Evolutionary conservation across 2,888 invertebrate genomes (phyloP).

Genomic region (Trissolcus brochymenae): DNA sequence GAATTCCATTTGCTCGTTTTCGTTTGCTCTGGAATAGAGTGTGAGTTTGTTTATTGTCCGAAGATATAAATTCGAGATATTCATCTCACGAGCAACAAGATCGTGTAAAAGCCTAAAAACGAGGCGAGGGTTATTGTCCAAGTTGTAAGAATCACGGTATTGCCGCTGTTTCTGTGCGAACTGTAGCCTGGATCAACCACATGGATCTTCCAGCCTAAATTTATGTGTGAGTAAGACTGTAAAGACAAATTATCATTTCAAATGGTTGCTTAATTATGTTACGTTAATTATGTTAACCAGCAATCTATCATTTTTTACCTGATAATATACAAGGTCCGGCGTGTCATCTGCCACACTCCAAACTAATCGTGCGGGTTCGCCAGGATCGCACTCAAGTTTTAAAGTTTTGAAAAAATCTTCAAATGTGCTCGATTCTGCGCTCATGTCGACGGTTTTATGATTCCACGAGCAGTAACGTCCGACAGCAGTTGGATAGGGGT

Average conservation of each 20-base stretch:
- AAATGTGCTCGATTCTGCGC: conserved; percentile 84
- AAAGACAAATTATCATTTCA: conserved; percentile 8
- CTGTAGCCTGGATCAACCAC: conserved; percentile 85
- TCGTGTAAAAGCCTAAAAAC: conserved; percentile 33
- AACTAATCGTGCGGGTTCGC: conserved; percentile 85
- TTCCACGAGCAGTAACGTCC: conserved; percentile 93
- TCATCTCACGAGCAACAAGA: conserved; percentile 61
- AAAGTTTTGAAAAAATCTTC: conserved; percentile 87
- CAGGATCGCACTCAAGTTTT: conserved; percentile 85
- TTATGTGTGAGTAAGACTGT: conserved; percentile 94
- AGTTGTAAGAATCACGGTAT: conserved; percentile 34
- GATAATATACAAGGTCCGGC: conserved; percentile 91
- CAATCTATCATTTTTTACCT: conserved; percentile 79
- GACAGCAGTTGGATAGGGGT: conserved; percentile 87
- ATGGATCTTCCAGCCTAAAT: conserved; percentile 95
- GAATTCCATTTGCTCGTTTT: conserved; percentile 12
- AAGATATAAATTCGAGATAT: conserved; percentile 36
- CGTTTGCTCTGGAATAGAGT: neutral
- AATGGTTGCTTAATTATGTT: too few relatives aligned
- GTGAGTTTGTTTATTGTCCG: conserved; percentile 29
- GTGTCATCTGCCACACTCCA: conserved; percentile 93
- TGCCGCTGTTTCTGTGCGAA: conserved; percentile 61
- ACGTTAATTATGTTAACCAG: neutral
- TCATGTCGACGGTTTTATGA: conserved; percentile 86
- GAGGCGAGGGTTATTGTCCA: conserved; percentile 58